A percentile compares a stretch with the other conserved stretches of the same genome.
These are phyloP conservation scores for Phortica magna DNA, from an alignment of 2,888 invertebrate species.

Conservation along the genomic window DNA sequence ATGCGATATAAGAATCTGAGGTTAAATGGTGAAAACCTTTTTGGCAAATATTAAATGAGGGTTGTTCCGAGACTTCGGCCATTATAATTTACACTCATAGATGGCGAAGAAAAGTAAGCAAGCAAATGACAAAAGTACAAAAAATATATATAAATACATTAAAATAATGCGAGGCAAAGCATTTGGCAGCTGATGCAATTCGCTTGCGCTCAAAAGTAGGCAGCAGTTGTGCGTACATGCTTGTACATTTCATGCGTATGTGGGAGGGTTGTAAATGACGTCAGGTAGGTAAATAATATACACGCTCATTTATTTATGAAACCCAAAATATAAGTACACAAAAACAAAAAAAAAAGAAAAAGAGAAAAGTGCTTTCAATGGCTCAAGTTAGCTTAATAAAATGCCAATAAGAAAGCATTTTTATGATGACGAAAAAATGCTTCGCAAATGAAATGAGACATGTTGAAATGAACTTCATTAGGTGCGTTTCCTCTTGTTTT, in stretches of 20 bases:
- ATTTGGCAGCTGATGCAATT: conserved; percentile 71
- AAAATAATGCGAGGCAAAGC: conserved; percentile 70
- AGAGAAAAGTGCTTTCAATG: neutral
- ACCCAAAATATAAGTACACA: conserved; percentile 35
- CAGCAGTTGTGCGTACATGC: neutral
- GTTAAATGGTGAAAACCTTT: conserved; percentile 58
- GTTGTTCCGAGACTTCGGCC: neutral
- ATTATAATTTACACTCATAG: conserved; percentile 26
- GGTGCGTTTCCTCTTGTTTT: neutral
- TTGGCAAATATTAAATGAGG: conserved; percentile 38
- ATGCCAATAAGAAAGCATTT: conserved; percentile 30
- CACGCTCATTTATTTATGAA: conserved; percentile 61
- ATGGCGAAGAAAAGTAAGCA: conserved; percentile 35
- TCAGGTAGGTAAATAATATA: conserved; percentile 43
- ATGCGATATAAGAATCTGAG: conserved; percentile 30
- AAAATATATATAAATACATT: conserved; percentile 65
- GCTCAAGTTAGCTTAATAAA: conserved; percentile 31
- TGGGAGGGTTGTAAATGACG: conserved; percentile 14
- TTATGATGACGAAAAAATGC: conserved; percentile 22
- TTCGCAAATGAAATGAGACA: neutral
- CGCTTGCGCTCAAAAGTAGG: conserved; percentile 7
- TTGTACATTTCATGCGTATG: neutral
- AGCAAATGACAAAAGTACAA: conserved; percentile 40
- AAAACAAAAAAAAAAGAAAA: conserved; percentile 31
- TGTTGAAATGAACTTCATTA: neutral